Evolutionary conservation across 2,888 invertebrate species (phyloP).

Genomic region (Phyllotreta striolata): DNA sequence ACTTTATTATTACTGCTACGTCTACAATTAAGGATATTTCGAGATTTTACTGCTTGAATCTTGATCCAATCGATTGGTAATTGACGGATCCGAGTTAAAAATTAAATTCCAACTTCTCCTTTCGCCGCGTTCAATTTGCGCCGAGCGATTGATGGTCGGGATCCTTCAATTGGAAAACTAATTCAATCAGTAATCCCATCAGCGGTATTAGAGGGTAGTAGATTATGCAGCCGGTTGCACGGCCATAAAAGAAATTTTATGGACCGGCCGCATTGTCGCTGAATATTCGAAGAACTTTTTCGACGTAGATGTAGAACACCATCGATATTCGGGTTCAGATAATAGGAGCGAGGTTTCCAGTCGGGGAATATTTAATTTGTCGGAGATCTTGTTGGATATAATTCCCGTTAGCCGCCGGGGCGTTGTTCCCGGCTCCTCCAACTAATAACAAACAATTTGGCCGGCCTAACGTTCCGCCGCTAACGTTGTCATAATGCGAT

Average conservation of each 20-base stretch:
- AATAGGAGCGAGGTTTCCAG: too few relatives aligned
- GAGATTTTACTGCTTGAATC: too few relatives aligned
- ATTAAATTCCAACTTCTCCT: too few relatives aligned
- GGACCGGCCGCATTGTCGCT: conserved; percentile 19
- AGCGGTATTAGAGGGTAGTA: conserved; percentile 18
- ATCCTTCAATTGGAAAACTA: conserved; percentile 22
- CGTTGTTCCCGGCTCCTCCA: conserved; percentile 7
- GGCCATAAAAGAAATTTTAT: conserved; percentile 27
- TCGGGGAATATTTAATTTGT: too few relatives aligned
- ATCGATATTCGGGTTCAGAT: too few relatives aligned
- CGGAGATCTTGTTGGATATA: too few relatives aligned
- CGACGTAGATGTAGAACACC: too few relatives aligned
- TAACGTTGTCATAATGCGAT: conserved; percentile 20
- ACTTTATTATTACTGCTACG: too few relatives aligned
- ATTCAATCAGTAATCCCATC: conserved; percentile 26
- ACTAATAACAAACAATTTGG: conserved; percentile 23
- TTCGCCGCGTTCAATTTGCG: conserved; percentile 5
- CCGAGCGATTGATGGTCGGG: conserved; percentile 14
- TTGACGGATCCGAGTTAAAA: too few relatives aligned
- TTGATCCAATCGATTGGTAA: too few relatives aligned
- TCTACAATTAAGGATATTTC: too few relatives aligned
- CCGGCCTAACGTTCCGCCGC: conserved; percentile 11
- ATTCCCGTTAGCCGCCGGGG: conserved; percentile 9
- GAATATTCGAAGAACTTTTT: conserved; percentile 16
- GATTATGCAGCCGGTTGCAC: conserved; percentile 27